A percentile compares a stretch with the other conserved stretches of the same genome.
Conservation (phyloP, 2,113 vertebrate genomes). For the Coryphaenoides rupestris region DNA sequence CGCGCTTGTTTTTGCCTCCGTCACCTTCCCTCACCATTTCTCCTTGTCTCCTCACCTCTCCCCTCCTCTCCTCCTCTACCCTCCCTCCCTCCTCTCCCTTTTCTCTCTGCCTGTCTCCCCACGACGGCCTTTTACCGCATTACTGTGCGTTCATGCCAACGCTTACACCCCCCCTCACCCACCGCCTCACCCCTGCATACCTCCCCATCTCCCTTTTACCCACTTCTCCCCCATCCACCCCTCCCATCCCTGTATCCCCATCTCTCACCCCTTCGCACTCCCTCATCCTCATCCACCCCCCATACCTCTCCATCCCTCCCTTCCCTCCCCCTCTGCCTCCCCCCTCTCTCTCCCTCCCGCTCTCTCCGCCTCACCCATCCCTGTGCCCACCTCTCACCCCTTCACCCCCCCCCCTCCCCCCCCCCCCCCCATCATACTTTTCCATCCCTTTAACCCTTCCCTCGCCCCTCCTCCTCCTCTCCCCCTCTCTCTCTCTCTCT, state of each 20-base stretch:
- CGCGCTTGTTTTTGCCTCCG: constrained; percentile 61
- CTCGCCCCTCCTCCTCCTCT: constrained; percentile 3
- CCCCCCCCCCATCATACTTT: constrained; percentile 14
- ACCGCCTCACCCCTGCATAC: no score
- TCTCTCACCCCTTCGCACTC: no score
- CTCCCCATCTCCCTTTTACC: no score
- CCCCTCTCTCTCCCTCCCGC: neutral
- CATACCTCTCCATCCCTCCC: no score
- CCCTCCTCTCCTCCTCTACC: constrained; percentile 34
- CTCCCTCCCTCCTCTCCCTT: constrained; percentile 62
- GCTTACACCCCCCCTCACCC: no score
- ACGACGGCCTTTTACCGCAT: no score
- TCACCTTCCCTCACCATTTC: constrained; percentile 60
- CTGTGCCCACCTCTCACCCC: constrained; percentile 16
- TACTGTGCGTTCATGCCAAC: no score
- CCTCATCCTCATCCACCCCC: no score
- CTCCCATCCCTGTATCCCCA: no score
- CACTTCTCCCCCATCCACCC: no score
- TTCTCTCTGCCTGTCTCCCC: constrained; percentile 17
- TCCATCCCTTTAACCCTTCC: constrained; percentile 14
- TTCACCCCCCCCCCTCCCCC: neutral
- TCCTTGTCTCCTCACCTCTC: constrained; percentile 57
- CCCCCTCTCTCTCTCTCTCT: neutral
- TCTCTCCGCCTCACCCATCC: neutral
- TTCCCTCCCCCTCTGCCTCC: neutral